Conservation (phyloP, 2,888 invertebrate species). For the Thereva unica region DNA sequence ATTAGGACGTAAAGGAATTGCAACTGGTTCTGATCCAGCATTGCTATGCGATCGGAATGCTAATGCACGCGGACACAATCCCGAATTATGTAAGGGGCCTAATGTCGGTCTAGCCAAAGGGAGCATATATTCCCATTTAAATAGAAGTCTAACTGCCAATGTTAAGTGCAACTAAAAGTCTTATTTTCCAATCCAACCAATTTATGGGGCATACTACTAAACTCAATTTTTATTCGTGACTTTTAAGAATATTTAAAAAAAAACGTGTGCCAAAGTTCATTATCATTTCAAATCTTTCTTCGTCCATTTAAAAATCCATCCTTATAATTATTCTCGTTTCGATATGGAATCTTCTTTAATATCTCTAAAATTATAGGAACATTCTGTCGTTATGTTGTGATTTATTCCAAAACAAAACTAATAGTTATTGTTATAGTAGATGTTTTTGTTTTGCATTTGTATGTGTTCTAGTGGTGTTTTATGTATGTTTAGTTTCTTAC, state of each 20-base stretch:
- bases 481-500: no score
- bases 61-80: conserved; percentile 69
- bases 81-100: conserved; percentile 73
- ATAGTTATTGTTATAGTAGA: no score
- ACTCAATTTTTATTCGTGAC: not conserved
- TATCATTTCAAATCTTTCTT: conserved; percentile 2
- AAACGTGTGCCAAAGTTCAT: conserved; percentile 19
- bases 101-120: conserved; percentile 74
- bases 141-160: conserved; percentile 50
- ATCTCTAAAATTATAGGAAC: no score
- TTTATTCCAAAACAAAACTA: no score
- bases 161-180: conserved; percentile 55
- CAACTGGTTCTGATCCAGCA: conserved; percentile 64
- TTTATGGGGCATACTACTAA: no score
- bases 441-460: no score
- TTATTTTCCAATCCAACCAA: no score
- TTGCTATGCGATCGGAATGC: conserved; percentile 58
- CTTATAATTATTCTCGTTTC: not conserved
- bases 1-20: conserved; percentile 59
- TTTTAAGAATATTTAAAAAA: conserved; percentile 3
- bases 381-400: no score
- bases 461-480: no score
- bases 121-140: conserved; percentile 74
- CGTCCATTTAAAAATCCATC: conserved; percentile 12
- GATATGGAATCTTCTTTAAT: no score